Percentiles rank a stretch among this genome's conserved stretches.
Conservation (phyloP, 2,797 vertebrate species). For the Lacerta bilineata region DNA sequence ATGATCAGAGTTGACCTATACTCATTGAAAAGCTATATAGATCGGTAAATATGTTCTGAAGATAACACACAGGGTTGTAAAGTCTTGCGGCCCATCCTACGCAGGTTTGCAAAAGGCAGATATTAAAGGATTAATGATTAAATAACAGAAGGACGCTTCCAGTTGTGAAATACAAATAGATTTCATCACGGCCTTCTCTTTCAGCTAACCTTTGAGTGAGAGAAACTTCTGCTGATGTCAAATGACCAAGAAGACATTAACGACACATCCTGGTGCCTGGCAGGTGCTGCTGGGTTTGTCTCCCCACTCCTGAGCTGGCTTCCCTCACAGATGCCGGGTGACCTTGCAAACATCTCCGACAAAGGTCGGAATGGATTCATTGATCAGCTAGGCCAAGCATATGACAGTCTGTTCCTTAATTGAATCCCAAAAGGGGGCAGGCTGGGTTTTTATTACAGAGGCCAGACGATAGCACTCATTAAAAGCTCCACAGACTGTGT, state of each 20-base stretch:
- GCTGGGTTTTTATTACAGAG: constrained; percentile 88
- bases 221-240: constrained; percentile 93
- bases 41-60: constrained; percentile 66
- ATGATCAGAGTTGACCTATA: constrained; percentile 4
- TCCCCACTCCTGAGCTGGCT: constrained; percentile 74
- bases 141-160: constrained; percentile 68
- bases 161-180: constrained; percentile 49
- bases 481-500: constrained; percentile 88
- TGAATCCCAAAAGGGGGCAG: constrained; percentile 89
- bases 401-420: constrained; percentile 90
- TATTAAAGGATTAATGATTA: constrained; percentile 74
- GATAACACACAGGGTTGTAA: constrained; percentile 40
- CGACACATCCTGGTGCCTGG: constrained; percentile 87
- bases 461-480: constrained; percentile 88
- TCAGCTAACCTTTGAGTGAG: constrained; percentile 87
- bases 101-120: constrained; percentile 45
- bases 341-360: constrained; percentile 85
- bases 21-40: constrained; percentile 9
- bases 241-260: constrained; percentile 88
- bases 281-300: constrained; percentile 82
- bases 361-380: constrained; percentile 87
- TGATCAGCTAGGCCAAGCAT: constrained; percentile 89
- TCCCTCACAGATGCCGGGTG: constrained; percentile 74
- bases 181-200: constrained; percentile 70
- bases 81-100: background rate